Conservation (phyloP, 2,888 invertebrate species). For the Cyaniris semiargus region DNA sequence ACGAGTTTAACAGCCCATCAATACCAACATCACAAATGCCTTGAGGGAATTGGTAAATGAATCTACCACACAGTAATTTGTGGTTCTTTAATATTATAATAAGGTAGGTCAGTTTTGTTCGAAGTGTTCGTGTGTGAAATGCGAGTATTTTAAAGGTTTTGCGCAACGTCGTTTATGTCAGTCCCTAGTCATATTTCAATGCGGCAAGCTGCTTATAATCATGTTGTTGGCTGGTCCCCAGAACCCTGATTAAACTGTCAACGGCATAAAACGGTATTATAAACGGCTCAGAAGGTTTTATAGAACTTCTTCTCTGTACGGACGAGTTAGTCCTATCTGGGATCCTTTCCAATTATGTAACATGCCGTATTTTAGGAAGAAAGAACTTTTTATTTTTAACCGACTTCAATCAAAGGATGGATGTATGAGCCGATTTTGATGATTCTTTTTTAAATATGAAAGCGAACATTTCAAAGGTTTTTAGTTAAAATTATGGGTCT, state of each 20-base stretch:
- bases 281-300: slow-evolving; percentile 4
- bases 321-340: not conserved
- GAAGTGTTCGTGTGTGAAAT: not conserved
- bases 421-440: too few relatives aligned
- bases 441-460: too few relatives aligned
- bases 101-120: not conserved
- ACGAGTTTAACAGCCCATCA: not conserved
- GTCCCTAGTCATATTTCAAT: not conserved
- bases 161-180: not conserved
- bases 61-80: not conserved
- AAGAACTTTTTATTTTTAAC: too few relatives aligned
- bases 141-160: not conserved
- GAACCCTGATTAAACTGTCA: slow-evolving; percentile 12
- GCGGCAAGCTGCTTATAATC: not conserved
- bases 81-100: not conserved
- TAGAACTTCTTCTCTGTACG: not conserved
- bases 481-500: too few relatives aligned
- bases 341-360: not conserved
- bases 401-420: too few relatives aligned
- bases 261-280: not conserved
- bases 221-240: not conserved
- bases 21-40: not conserved
- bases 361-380: not conserved
- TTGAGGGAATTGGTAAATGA: not conserved
- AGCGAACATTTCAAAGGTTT: too few relatives aligned